phyloP scores from a whole-genome alignment of 2,797 vertebrate species.

The Anolis apletophallus region DNA sequence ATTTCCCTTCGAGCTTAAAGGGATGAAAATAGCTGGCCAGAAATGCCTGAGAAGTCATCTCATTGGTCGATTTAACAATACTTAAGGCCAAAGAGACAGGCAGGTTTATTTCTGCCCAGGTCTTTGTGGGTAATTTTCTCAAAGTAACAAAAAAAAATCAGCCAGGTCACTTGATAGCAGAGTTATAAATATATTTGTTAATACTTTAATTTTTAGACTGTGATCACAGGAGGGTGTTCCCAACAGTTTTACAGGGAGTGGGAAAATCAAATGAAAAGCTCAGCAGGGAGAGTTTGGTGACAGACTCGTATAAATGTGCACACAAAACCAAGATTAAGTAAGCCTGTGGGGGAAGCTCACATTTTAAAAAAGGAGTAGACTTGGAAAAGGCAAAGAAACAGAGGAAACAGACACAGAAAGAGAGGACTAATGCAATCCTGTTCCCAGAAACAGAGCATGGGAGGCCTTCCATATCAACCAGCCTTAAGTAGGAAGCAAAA shows the following conservation, averaged over 20 bases:
- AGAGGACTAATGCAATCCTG: background rate
- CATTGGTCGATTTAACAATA: conserved; percentile 32
- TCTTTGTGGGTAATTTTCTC: conserved; percentile 3
- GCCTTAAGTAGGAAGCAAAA: background rate
- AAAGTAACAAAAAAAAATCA: background rate
- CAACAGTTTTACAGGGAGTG: conserved; percentile 11
- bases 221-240: conserved; percentile 4
- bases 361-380: background rate
- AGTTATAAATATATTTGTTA: conserved; percentile 9
- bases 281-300: conserved; percentile 9
- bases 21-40: conserved; percentile 53
- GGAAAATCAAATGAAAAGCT: conserved; percentile 23
- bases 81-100: conserved; percentile 2
- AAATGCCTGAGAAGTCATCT: conserved; percentile 31
- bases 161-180: background rate
- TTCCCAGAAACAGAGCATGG: background rate
- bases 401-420: background rate
- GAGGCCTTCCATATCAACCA: conserved; percentile 12
- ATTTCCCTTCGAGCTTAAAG: conserved; percentile 45
- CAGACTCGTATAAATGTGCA: conserved; percentile 7
- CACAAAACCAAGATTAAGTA: conserved; percentile 34
- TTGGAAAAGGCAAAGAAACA: conserved; percentile 2
- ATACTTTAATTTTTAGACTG: conserved; percentile 24
- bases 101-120: background rate
- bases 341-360: conserved; percentile 16